These are phyloP conservation scores for Blastomussa wellsi DNA, from an alignment of 92 coral and sea anemone genomes.

Conservation along the genomic window DNA sequence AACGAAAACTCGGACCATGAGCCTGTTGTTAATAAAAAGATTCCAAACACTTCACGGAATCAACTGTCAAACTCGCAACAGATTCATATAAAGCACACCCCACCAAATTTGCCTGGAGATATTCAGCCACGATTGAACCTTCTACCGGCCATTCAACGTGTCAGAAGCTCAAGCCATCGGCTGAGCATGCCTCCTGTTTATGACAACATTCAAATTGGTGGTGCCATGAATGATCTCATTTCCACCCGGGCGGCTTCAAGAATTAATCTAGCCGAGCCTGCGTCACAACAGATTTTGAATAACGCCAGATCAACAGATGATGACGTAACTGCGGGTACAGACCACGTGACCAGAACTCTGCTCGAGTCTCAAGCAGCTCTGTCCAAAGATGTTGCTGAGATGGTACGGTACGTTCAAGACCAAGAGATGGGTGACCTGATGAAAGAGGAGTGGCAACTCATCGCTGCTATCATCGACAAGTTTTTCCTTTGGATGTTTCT, in stretches of 20 bases:
- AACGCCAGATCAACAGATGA: conserved; percentile 23
- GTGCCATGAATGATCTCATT: conserved; percentile 15
- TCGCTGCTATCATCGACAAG: conserved; percentile 76
- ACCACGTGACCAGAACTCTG: conserved; percentile 22
- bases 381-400: conserved; percentile 56
- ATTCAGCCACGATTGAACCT: conserved; percentile 28
- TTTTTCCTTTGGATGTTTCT: conserved; percentile 82
- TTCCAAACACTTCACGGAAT: conserved; percentile 20
- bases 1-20: conserved; percentile 8
- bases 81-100: background rate
- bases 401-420: conserved; percentile 67
- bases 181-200: conserved; percentile 36
- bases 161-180: background rate
- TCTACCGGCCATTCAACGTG: conserved; percentile 18
- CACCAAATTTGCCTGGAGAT: conserved; percentile 22
- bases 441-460: conserved; percentile 82
- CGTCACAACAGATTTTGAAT: background rate
- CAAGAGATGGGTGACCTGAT: conserved; percentile 67
- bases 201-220: conserved; percentile 23
- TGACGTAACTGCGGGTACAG: background rate
- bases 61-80: conserved; percentile 5
- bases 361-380: conserved; percentile 40
- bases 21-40: conserved; percentile 7
- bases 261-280: conserved; percentile 1
- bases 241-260: conserved; percentile 17